Evolutionary conservation across 2,797 vertebrate genomes (phyloP).

Genomic region (Molothrus aeneus): DNA sequence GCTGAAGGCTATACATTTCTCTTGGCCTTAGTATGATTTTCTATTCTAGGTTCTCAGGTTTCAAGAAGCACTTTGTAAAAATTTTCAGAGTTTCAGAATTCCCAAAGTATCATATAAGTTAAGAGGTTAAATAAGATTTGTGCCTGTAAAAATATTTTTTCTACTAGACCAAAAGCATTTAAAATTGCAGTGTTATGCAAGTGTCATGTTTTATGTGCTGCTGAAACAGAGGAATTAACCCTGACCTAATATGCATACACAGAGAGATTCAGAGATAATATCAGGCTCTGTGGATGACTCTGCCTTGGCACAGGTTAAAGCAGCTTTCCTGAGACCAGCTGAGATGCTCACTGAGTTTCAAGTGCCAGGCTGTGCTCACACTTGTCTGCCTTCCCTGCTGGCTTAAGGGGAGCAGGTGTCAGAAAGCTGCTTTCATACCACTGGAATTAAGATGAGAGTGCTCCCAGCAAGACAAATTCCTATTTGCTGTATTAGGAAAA

Average conservation of each 20-base stretch:
- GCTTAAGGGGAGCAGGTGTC: background rate
- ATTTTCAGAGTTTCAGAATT: background rate
- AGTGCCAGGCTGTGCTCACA: background rate
- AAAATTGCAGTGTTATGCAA: background rate
- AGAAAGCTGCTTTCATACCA: background rate
- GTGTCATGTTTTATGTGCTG: background rate
- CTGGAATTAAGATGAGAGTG: background rate
- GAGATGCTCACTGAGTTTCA: background rate
- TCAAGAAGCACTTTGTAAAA: background rate
- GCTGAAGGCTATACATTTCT: background rate
- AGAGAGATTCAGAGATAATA: background rate
- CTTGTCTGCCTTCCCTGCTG: background rate
- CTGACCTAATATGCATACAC: background rate
- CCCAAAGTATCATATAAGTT: background rate
- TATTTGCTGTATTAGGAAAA: background rate
- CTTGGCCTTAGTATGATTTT: background rate
- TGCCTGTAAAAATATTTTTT: background rate
- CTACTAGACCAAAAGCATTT: background rate
- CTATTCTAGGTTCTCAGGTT: background rate
- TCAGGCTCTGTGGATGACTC: background rate
- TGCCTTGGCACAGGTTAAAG: background rate
- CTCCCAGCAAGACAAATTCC: background rate
- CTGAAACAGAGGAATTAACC: conserved; percentile 14
- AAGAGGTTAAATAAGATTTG: background rate
- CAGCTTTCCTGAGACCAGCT: background rate